Evolutionary conservation across 2,888 invertebrate genomes (phyloP).

Genomic region (Drosophila subsilvestris): DNA sequence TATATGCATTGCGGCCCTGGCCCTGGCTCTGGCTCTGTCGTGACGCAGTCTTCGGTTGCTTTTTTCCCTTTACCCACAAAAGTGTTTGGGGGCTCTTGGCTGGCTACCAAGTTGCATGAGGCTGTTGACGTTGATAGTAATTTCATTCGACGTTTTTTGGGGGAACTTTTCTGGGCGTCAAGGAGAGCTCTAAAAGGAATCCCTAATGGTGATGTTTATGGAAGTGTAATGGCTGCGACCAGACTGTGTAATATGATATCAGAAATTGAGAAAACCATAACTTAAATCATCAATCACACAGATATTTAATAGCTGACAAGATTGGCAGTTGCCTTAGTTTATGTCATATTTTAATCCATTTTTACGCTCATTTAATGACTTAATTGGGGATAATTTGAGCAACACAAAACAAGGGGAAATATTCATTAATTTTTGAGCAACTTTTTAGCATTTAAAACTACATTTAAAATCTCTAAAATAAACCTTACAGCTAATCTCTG

Average conservation of each 20-base stretch:
- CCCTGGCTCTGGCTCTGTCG: conserved; percentile 22
- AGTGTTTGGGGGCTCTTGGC: conserved; percentile 48
- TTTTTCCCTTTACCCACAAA: conserved; percentile 3
- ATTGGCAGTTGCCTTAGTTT: neutral
- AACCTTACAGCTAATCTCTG: neutral
- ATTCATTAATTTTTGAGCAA: too few species aligned
- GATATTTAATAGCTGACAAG: neutral
- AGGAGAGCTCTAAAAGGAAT: conserved; percentile 14
- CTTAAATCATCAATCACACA: neutral
- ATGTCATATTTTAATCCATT: neutral
- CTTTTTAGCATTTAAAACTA: neutral
- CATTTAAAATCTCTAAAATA: neutral
- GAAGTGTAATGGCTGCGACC: neutral
- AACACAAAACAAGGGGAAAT: neutral
- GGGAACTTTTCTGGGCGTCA: conserved; percentile 9
- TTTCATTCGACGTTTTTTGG: conserved; percentile 50
- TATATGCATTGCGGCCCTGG: conserved; percentile 18
- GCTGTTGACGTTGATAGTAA: conserved; percentile 55
- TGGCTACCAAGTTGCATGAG: conserved; percentile 56
- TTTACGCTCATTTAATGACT: neutral
- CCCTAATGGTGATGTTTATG: conserved; percentile 1
- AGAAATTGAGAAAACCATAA: neutral
- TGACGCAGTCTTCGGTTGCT: conserved; percentile 38
- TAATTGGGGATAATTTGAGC: neutral
- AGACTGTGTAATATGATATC: neutral